A percentile compares a stretch with the other conserved stretches of the same genome.
Evolutionary conservation across 2,888 invertebrate genomes (phyloP).

Genomic region (Philonicus albiceps): DNA sequence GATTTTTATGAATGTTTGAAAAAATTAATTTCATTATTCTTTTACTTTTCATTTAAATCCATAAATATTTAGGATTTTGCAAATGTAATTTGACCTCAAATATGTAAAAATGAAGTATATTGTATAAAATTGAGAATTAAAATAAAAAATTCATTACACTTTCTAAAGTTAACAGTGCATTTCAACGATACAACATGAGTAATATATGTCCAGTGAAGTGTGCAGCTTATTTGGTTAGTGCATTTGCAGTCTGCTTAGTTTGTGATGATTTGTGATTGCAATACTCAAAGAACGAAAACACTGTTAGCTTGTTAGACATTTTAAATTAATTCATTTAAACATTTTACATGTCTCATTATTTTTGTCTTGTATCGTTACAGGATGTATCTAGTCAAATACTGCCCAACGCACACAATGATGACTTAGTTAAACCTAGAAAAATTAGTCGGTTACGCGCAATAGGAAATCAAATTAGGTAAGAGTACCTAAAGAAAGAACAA

Average conservation of each 20-base stretch:
- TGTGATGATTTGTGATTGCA: not conserved
- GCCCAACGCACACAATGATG: constrained; percentile 67
- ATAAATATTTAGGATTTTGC: not conserved
- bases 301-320: not conserved
- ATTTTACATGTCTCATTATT: not conserved
- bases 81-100: not conserved
- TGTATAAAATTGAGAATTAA: not conserved
- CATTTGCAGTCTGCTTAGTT: not conserved
- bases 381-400: constrained; percentile 70
- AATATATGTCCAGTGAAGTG: not conserved
- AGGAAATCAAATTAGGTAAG: constrained; percentile 79
- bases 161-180: not conserved
- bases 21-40: not conserved
- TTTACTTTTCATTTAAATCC: not conserved
- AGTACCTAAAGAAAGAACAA: too few species aligned
- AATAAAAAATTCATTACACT: not conserved
- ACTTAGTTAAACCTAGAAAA: constrained; percentile 69
- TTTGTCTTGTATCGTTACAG: constrained; percentile 58
- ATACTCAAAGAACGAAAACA: not conserved
- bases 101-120: not conserved
- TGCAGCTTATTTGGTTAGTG: not conserved
- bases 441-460: constrained; percentile 75
- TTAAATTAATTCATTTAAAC: not conserved
- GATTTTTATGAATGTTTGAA: too few species aligned
- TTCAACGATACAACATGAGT: not conserved